A percentile compares a stretch with the other conserved stretches of the same genome.
Evolutionary conservation across 1,140 invertebrate genomes (phyloP).

Genomic region (Drosophila oshimai): DNA sequence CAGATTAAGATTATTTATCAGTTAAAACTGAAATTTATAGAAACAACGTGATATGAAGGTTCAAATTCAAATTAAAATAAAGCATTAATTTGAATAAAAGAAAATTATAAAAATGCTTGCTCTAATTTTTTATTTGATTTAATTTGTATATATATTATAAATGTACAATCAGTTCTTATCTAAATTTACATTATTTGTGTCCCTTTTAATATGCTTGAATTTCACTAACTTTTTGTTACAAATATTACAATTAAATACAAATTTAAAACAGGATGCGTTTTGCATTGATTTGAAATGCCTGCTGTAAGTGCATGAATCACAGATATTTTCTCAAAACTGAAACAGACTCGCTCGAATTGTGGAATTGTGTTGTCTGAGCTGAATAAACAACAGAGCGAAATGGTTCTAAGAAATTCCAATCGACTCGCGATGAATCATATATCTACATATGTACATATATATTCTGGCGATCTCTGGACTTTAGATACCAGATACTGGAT

Average conservation of each 20-base stretch:
- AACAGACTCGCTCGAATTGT: constrained; percentile 18
- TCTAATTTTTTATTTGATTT: neutral
- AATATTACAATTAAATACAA: too few relatives aligned
- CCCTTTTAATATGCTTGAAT: too few relatives aligned
- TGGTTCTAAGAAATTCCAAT: constrained; percentile 24
- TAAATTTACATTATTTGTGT: neutral
- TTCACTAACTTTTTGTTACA: too few relatives aligned
- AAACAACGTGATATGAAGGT: too few relatives aligned
- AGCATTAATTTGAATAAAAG: too few relatives aligned
- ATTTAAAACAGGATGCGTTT: neutral
- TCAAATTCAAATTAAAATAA: too few relatives aligned
- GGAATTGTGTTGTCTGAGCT: neutral
- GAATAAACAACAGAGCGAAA: neutral
- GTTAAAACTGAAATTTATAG: too few relatives aligned
- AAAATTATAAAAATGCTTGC: too few relatives aligned
- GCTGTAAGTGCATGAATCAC: constrained; percentile 20
- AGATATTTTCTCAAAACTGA: neutral
- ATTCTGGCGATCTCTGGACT: neutral
- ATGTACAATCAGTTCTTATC: too few relatives aligned
- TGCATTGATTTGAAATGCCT: neutral
- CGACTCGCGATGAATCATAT: constrained; percentile 10
- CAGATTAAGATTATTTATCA: too few relatives aligned
- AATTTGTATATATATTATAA: neutral
- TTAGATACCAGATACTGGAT: neutral
- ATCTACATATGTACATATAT: neutral